These are phyloP conservation scores for Diploscapter pachys DNA, from an alignment of 1,140 invertebrate species.

Conservation along the genomic window DNA sequence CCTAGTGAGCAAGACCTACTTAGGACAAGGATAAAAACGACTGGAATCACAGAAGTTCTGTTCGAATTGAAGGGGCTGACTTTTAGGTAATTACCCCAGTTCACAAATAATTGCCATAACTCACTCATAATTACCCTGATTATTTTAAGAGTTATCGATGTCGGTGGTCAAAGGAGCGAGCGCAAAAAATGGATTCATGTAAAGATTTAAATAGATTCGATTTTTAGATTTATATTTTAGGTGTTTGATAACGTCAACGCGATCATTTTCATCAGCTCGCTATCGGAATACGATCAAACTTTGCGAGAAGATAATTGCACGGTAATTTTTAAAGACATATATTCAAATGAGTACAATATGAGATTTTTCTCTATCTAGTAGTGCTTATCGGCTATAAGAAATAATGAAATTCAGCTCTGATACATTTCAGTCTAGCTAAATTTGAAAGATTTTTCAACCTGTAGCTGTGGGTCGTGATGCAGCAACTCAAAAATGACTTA, in stretches of 20 bases:
- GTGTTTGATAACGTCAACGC: slow-evolving; percentile 64
- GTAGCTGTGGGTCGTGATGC: no score
- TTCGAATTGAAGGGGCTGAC: slow-evolving; percentile 58
- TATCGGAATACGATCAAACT: slow-evolving; percentile 63
- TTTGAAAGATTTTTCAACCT: no score
- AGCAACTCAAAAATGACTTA: no score
- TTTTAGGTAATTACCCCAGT: slow-evolving; percentile 41
- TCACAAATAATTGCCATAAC: slow-evolving; percentile 9
- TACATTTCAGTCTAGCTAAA: no score
- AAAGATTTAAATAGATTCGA: no score
- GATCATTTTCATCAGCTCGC: slow-evolving; percentile 63
- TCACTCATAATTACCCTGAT: slow-evolving; percentile 4
- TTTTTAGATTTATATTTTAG: no score
- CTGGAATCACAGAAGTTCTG: slow-evolving; percentile 57
- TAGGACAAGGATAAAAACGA: slow-evolving; percentile 56
- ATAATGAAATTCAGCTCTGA: no score
- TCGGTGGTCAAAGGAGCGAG: slow-evolving; percentile 74
- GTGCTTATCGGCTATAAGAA: no score
- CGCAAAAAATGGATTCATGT: slow-evolving; percentile 74
- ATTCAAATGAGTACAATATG: no score
- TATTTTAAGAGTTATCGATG: slow-evolving; percentile 61
- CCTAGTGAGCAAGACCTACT: slow-evolving; percentile 57
- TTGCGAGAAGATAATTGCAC: slow-evolving; percentile 61
- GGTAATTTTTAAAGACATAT: slow-evolving; percentile 29
- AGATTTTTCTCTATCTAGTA: no score